phyloP scores from a whole-genome alignment of 2,797 vertebrate species.

The Pseudomugil tenellus region DNA sequence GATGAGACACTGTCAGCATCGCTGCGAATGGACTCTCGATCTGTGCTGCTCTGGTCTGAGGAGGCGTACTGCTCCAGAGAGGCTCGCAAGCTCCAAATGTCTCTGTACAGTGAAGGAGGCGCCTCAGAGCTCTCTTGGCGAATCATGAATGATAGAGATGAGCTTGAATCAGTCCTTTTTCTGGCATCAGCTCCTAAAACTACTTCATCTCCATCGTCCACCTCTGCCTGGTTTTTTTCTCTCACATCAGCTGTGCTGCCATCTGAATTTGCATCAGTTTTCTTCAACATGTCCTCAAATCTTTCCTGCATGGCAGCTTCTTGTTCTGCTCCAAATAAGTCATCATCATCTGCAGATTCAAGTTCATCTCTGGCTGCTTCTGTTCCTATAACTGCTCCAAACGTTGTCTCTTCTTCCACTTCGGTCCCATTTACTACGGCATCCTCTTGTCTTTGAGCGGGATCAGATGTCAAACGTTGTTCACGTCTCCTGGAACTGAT shows the following conservation, averaged over 20 bases:
- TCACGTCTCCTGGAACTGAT: constrained; percentile 36
- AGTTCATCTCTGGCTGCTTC: constrained; percentile 1
- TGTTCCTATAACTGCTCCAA: neutral
- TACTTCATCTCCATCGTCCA: constrained; percentile 59
- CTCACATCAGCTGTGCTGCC: constrained; percentile 5
- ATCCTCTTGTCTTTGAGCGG: constrained; percentile 37
- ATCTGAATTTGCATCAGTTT: constrained; percentile 22
- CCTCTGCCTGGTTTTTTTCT: constrained; percentile 47
- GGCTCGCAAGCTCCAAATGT: constrained; percentile 96
- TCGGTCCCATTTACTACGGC: constrained; percentile 26
- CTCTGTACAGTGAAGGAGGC: constrained; percentile 86
- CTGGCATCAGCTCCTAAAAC: constrained; percentile 58
- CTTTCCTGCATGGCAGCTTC: constrained; percentile 26
- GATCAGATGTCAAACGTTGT: constrained; percentile 24
- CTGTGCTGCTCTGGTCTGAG: constrained; percentile 93
- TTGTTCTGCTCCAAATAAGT: constrained; percentile 52
- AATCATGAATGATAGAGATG: constrained; percentile 56
- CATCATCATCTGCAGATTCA: constrained; percentile 41
- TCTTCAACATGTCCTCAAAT: constrained; percentile 33
- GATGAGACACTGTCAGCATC: constrained; percentile 91
- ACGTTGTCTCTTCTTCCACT: constrained; percentile 33
- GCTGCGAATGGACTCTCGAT: constrained; percentile 92
- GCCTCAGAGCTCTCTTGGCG: constrained; percentile 77
- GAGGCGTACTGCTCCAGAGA: constrained; percentile 93
- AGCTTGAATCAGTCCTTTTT: constrained; percentile 57